phyloP scores from a whole-genome alignment of 1,140 invertebrate genomes.

The Drosophila murphyi region DNA sequence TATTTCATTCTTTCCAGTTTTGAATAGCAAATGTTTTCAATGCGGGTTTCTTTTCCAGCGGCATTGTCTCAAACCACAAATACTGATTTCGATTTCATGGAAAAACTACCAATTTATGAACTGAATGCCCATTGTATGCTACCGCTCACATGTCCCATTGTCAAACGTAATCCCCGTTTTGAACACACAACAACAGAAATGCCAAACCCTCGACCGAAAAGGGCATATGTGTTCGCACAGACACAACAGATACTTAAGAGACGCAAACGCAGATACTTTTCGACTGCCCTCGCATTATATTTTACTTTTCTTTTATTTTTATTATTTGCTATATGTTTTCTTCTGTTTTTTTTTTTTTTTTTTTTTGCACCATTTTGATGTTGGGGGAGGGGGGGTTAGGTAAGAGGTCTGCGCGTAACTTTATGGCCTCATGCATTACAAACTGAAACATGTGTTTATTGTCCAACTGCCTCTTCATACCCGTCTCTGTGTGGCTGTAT shows the following conservation, averaged over 20 bases:
- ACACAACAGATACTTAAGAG: slow-evolving; percentile 33
- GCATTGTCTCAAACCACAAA: background rate
- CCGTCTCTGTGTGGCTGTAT: background rate
- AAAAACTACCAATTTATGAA: background rate
- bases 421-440: slow-evolving; percentile 75
- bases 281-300: slow-evolving; percentile 61
- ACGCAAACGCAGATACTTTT: slow-evolving; percentile 60
- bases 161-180: slow-evolving; percentile 60
- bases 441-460: slow-evolving; percentile 81
- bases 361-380: slow-evolving; percentile 25
- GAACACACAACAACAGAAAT: slow-evolving; percentile 34
- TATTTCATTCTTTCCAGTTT: background rate
- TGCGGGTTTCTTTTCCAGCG: background rate
- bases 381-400: background rate
- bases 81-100: background rate
- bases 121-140: background rate
- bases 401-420: slow-evolving; percentile 43
- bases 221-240: slow-evolving; percentile 63
- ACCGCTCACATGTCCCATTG: slow-evolving; percentile 40
- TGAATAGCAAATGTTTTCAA: background rate
- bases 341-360: background rate
- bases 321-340: background rate
- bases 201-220: slow-evolving; percentile 44
- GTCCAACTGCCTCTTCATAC: slow-evolving; percentile 48
- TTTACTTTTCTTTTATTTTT: slow-evolving; percentile 16